Evolutionary conservation across 37 sponge, comb jelly and placozoan species (phyloP), one percentile per base, ranked within the genome.

Genomic region (Petrosia ficiformis): DNA sequence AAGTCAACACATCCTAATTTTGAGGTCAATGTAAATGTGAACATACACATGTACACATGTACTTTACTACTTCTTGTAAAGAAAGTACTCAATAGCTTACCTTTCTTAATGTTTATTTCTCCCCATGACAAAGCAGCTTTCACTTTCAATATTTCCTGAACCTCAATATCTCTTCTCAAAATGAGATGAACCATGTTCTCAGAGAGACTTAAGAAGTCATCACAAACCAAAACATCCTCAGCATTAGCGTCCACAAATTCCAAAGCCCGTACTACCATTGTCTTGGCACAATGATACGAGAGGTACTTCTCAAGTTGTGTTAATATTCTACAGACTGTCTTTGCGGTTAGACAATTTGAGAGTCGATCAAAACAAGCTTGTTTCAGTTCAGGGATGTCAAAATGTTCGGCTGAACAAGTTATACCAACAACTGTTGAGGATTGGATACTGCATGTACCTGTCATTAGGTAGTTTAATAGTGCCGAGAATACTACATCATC

Each of bases 101-200:
- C 81, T 38, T 68, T 52, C 4, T 69, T 73, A 31, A 80, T 64
- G 72, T 93, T 88, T 42, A 59, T 59, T 38, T 91, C 80, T 21
- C 89, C 95, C 98, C 98, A 97, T 42, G 84, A 80, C n/a, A 97
- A 80, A 35, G 86, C 83, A 19, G 98, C 94, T 38, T 88, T 94
- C 42, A 97, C 88, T 71, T 94, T 97, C 79, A 94, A 1, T 4
- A 89, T 77, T 61, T 89, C 89, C 0, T 59, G 63, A 40, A 76
- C 75, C 42, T 81, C 82, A 4, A 79, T 74, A 35, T 89, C 84
- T 57, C 91, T 58, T 48, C 69, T 39, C 66, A 86, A 39, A 3
- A 91, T 72, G 19, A 91, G 71, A 31, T 86, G 91, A 14, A 86
- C 83, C 91, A 91, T 91, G 44, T 85, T 82, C 72, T 91, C 91